Conservation (phyloP, 2,888 invertebrate species). For the Podotricha telesiphe region DNA sequence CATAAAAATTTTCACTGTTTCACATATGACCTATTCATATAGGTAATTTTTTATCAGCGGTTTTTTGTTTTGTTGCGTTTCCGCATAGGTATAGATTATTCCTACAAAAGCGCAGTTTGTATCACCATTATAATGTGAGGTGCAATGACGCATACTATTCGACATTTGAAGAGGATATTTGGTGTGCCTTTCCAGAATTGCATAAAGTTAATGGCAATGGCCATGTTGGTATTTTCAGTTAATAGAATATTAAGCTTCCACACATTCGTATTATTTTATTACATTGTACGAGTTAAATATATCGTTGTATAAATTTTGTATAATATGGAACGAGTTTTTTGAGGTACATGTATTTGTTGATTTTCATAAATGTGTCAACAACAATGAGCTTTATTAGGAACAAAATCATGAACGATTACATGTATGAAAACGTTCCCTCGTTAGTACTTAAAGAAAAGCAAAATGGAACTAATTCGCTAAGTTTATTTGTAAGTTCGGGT, state of each 20-base stretch:
- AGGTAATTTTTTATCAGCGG: too few species aligned
- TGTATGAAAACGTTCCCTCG: neutral
- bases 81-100: neutral
- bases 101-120: neutral
- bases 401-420: too few species aligned
- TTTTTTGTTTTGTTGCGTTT: too few species aligned
- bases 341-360: neutral
- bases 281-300: too few species aligned
- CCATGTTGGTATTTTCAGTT: neutral
- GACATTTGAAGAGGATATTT: neutral
- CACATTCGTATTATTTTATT: too few species aligned
- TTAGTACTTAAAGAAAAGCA: neutral
- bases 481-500: constrained; percentile 20
- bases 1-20: too few species aligned
- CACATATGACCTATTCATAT: too few species aligned
- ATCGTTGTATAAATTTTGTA: neutral
- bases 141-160: neutral
- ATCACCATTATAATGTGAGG: neutral
- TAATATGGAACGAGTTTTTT: neutral
- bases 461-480: constrained; percentile 9
- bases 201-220: neutral
- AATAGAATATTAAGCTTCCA: too few species aligned
- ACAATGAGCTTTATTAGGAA: too few species aligned
- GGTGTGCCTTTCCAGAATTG: neutral
- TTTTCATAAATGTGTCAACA: too few species aligned